Conservation (phyloP, 2,113 vertebrate genomes). For the Atlantisia rogersi region DNA sequence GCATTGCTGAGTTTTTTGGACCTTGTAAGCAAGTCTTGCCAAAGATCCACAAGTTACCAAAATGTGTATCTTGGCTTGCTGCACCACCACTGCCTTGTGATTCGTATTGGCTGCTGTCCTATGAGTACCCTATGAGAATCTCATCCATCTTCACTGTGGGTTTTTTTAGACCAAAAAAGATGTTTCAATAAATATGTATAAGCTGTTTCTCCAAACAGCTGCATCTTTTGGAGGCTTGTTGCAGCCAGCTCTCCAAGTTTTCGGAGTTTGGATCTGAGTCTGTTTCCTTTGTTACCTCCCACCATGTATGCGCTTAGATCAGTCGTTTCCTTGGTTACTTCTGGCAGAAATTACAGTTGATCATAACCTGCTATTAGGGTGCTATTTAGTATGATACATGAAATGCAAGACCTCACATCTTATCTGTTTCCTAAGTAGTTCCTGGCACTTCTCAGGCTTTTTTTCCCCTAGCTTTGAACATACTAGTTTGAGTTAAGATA, state of each 20-base stretch:
- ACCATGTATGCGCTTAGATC: neutral
- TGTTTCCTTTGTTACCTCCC: neutral
- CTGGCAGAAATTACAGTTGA: conserved; percentile 21
- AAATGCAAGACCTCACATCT: neutral
- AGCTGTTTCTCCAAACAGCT: conserved; percentile 53
- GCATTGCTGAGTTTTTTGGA: neutral
- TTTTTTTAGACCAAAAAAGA: conserved; percentile 28
- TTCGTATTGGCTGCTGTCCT: neutral
- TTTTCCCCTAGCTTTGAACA: neutral
- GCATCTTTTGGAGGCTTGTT: conserved; percentile 40
- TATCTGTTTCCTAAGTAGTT: neutral
- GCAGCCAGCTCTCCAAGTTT: conserved; percentile 26
- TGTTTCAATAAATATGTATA: conserved; percentile 44
- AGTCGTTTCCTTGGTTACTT: conserved; percentile 63
- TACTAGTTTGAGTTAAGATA: conserved; percentile 36
- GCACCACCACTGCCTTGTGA: fast-evolving
- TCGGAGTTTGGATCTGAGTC: neutral
- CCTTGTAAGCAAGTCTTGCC: fast-evolving
- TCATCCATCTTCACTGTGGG: neutral
- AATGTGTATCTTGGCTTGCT: neutral
- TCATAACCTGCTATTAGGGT: neutral
- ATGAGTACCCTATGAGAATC: neutral
- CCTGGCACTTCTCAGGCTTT: neutral
- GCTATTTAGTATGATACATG: neutral
- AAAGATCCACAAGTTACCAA: neutral